These are phyloP conservation scores for Rhinopithecus roxellana DNA, from an alignment of 2,113 vertebrate genomes.

Conservation along the genomic window DNA sequence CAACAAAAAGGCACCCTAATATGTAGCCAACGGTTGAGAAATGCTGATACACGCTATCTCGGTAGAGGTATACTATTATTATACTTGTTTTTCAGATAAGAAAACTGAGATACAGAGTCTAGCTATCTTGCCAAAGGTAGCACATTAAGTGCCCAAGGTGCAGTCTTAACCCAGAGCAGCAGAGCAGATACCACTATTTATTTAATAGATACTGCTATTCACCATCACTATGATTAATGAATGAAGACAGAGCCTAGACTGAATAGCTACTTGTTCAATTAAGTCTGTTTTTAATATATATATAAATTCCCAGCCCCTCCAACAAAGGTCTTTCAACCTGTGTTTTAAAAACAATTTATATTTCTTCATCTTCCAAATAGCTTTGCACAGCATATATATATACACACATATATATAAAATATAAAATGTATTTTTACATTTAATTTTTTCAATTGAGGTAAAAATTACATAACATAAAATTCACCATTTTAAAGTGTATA, in stretches of 20 bases:
- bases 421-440: neutral
- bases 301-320: neutral
- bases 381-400: neutral
- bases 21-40: neutral
- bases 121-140: neutral
- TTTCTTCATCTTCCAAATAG: neutral
- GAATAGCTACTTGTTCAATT: conserved; percentile 58
- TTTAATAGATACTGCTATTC: conserved; percentile 18
- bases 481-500: neutral
- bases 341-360: conserved; percentile 55
- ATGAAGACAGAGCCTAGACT: neutral
- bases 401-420: no score
- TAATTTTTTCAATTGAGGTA: conserved; percentile 26
- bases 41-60: neutral
- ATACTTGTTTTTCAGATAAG: neutral
- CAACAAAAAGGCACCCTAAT: neutral
- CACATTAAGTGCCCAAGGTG: neutral
- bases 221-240: conserved; percentile 29
- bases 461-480: neutral
- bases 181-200: neutral
- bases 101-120: neutral
- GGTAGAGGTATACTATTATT: neutral
- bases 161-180: neutral
- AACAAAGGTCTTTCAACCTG: conserved; percentile 63
- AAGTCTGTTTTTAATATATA: conserved; percentile 44